Conservation (phyloP, 2,888 invertebrate species). For the Eudasyphora cyanicolor region DNA sequence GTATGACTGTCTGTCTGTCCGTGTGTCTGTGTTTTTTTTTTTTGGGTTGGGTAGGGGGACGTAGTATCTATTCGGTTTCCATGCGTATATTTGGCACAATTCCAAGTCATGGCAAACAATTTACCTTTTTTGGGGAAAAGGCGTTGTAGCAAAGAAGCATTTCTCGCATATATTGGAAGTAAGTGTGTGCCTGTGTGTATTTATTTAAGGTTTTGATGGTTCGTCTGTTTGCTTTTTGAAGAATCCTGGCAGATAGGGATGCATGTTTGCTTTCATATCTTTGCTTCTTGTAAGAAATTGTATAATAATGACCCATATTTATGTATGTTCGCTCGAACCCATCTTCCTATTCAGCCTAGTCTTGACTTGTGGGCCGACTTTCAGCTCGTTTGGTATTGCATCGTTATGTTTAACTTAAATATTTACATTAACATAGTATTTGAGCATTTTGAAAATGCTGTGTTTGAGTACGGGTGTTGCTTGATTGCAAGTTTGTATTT, state of each 20-base stretch:
- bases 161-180: not conserved
- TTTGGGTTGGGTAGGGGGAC: too few relatives aligned
- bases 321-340: not conserved
- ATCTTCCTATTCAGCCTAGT: too few relatives aligned
- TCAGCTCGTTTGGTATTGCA: too few relatives aligned
- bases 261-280: not conserved
- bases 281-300: constrained; percentile 11
- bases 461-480: not conserved
- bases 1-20: not conserved
- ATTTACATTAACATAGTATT: constrained; percentile 26
- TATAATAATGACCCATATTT: constrained; percentile 31
- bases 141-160: too few relatives aligned
- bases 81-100: too few relatives aligned
- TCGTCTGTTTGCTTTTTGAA: too few relatives aligned
- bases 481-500: too few relatives aligned
- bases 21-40: not conserved
- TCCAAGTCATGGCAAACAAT: too few relatives aligned
- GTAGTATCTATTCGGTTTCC: too few relatives aligned
- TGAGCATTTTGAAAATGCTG: not conserved
- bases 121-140: too few relatives aligned
- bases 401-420: not conserved
- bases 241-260: too few relatives aligned
- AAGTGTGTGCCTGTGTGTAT: not conserved
- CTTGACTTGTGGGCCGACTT: too few relatives aligned
- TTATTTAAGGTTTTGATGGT: not conserved